These are phyloP conservation scores for Grammatotria lemairii DNA, from an alignment of 2,113 vertebrate genomes.

Conservation along the genomic window DNA sequence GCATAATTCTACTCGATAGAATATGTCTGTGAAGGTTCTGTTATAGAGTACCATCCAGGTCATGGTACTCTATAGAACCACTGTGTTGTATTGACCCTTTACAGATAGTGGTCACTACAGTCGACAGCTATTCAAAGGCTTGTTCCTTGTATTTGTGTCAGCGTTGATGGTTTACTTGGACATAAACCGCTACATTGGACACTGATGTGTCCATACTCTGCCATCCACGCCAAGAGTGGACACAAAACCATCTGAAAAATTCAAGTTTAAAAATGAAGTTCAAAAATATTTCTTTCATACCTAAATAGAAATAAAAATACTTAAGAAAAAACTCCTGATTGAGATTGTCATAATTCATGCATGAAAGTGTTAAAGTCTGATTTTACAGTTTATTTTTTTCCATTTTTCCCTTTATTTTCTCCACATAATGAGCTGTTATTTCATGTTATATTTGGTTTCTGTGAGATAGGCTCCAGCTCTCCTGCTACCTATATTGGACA, in stretches of 20 bases:
- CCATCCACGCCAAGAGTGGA: background rate
- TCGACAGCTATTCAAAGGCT: background rate
- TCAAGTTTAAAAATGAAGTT: background rate
- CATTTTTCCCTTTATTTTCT: background rate
- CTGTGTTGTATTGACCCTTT: background rate
- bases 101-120: background rate
- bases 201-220: background rate
- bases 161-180: background rate
- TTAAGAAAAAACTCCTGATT: background rate
- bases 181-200: background rate
- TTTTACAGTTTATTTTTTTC: background rate
- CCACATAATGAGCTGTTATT: background rate
- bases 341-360: background rate
- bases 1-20: background rate
- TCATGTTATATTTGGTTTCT: background rate
- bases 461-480: background rate
- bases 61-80: background rate
- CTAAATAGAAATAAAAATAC: background rate
- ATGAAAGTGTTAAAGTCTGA: background rate
- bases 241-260: background rate
- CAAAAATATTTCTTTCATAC: background rate
- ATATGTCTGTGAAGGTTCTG: background rate
- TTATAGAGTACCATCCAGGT: background rate
- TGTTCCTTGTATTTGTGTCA: background rate
- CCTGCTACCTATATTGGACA: background rate